Percentiles rank a stretch among this genome's conserved stretches.
phyloP scores from a whole-genome alignment of 2,888 invertebrate genomes.

The Dynastes hyllus region DNA sequence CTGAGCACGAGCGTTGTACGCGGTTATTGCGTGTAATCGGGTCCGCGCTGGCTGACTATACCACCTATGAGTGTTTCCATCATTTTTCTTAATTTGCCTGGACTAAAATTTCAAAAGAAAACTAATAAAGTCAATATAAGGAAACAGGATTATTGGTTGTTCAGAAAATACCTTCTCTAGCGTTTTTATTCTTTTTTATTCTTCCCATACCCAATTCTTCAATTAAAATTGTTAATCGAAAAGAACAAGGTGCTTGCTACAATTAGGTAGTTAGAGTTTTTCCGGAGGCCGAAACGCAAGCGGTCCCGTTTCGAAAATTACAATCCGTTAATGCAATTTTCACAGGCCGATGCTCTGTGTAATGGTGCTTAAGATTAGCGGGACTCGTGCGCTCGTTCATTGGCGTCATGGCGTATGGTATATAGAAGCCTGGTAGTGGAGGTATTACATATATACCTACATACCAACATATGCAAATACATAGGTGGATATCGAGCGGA shows the following conservation, averaged over 20 bases:
- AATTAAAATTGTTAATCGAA: not conserved
- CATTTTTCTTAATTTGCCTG: no score
- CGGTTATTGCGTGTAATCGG: no score
- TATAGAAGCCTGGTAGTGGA: not conserved
- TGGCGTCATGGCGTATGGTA: not conserved
- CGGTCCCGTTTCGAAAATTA: slow-evolving; percentile 21
- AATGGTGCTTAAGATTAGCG: slow-evolving; percentile 11
- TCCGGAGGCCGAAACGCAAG: not conserved
- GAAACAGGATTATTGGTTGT: no score
- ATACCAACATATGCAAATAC: not conserved
- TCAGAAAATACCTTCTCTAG: no score
- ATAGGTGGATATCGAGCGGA: not conserved
- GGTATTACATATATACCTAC: not conserved
- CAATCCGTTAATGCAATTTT: slow-evolving; percentile 21
- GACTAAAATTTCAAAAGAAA: no score
- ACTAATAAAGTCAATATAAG: no score
- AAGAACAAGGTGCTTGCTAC: not conserved
- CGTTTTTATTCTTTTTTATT: no score
- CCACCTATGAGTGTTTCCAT: no score
- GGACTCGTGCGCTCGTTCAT: not conserved
- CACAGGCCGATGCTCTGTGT: slow-evolving; percentile 10
- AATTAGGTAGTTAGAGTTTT: not conserved
- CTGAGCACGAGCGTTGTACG: no score
- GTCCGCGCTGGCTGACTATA: no score
- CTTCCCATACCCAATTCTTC: no score